A percentile compares a stretch with the other conserved stretches of the same genome.
Evolutionary conservation across 2,888 invertebrate genomes (phyloP).

Genomic region (Eucera pruinosa): DNA sequence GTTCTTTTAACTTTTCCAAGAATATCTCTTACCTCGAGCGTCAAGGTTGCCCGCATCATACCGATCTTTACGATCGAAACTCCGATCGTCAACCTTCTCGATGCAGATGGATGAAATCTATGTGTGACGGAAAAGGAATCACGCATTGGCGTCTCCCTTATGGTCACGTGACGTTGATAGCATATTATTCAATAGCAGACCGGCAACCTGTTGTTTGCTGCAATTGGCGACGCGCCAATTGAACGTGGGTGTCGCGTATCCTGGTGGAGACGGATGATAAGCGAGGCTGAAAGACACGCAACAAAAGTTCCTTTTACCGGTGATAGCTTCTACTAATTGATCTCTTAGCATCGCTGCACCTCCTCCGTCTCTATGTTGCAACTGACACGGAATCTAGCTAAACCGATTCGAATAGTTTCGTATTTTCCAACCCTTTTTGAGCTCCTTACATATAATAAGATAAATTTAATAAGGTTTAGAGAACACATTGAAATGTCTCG

Average conservation of each 20-base stretch:
- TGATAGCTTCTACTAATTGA: conserved; percentile 46
- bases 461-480: too few species aligned
- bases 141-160: conserved; percentile 69
- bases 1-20: too few species aligned
- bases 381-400: too few species aligned
- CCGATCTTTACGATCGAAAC: conserved; percentile 1
- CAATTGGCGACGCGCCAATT: conserved; percentile 74
- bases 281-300: conserved; percentile 63
- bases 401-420: too few species aligned
- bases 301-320: conserved; percentile 41
- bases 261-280: conserved; percentile 68
- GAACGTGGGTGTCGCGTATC: conserved; percentile 75
- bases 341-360: conserved; percentile 15
- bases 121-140: conserved; percentile 70
- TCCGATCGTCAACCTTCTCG: background rate
- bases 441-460: too few species aligned
- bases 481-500: too few species aligned
- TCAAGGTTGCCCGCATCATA: too few species aligned
- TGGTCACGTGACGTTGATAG: conserved; percentile 70
- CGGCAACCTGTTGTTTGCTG: conserved; percentile 74
- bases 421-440: too few species aligned
- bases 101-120: background rate
- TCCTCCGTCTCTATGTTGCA: background rate
- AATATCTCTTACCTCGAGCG: too few species aligned
- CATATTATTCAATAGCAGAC: conserved; percentile 74